Evolutionary conservation across 2,797 vertebrate genomes (phyloP), one percentile per base, ranked within the genome.

Genomic region (Tragopan temminckii): DNA sequence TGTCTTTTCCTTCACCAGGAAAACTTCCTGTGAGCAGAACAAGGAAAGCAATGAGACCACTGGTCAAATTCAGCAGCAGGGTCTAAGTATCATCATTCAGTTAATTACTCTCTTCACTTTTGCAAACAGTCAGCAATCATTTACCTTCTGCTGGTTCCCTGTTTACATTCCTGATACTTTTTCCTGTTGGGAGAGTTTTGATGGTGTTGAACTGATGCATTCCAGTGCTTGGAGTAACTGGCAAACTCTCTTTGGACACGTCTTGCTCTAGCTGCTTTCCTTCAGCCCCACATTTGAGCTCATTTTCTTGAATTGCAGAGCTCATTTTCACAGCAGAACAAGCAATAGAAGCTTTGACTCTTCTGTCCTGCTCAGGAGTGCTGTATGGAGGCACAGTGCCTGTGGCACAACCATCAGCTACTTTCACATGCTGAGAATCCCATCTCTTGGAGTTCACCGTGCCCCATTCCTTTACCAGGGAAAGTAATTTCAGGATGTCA

Each of bases 401-500:
- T 50, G 61, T 35, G 40, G 36, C 16, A 52, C 63, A 71, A 43
- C 24, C 85, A 35, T 12, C 38, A 17, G 93, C 18, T 4, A 36
- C 24, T 52, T 74, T 25, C 68, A 67, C 50, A 16, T 92, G 64
- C 62, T 92, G 94, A 46, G 86, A 89, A 66, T 94, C 94, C 63
- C 91, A 88, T 50, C 94, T 85, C 66, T 93, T 93, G 79, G 85
- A 88, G 58, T 89, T 97, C 70, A 86, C 88, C 92, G 95, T 95
- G 69, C 97, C 97, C 96, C 96, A 96, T 20, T 94, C 96, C 68
- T 95, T 96, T 29, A 97, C 97, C 45, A 96, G 76, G 42, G 96
- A 97, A 79, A 97, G 96, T 46, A 97, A 95, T 81, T 96, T 97
- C 81, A 96, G 96, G 87, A 97, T 96, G 74, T 96, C 96, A 9